Base-by-base conservation (phyloP, 1,140 invertebrate species). In the Anastatus disparis region DNA sequence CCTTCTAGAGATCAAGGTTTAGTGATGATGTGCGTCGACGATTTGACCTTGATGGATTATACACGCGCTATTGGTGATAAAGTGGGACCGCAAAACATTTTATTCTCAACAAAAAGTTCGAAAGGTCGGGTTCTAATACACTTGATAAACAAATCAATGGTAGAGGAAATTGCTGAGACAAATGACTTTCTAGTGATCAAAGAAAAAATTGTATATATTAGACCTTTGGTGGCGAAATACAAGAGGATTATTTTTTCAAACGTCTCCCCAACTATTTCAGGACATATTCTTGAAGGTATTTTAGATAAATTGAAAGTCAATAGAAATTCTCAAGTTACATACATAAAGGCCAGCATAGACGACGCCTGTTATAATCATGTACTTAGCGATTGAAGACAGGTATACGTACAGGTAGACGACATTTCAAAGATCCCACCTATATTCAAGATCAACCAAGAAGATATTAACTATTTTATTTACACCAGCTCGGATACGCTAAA, bases 401-500 rank as follows among this genome's bases (percentile, higher is more conserved):
- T 44, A 8, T 17, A 8, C 15, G 46, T 62, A n/a, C 2, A 62
- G 4, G 8, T 20, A 12, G 24, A 62, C 35, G 44, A 72, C 24
- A 13, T 62, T 3, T 24, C 59, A 35, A 72, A 72, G 55, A 10
- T 58, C 15, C 38, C 40, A 6, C 13, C 27, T 1, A 10, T 26
- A 17, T 50, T 48, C n/a, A 15, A 20, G 9, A 50, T 70, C 2
- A 27, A 35, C 10, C 38, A 56, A 13, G 52, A 70, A 12, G 52
- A 70, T 4, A 63, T 59, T 0, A 24, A 38, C 20, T 67, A 72
- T 20, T 35, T 55, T 26, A 67, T 72, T 35, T 72, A 44, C 20
- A 3, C 61, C 3, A 46, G 44, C 3, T 58, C 70, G 20, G 62
- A 71, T 3, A 48, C 17, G 15, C 35, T 64, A 40, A 48, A 42